Base-by-base conservation (phyloP, 2,888 invertebrate genomes). In the Geophilus truncorum region DNA sequence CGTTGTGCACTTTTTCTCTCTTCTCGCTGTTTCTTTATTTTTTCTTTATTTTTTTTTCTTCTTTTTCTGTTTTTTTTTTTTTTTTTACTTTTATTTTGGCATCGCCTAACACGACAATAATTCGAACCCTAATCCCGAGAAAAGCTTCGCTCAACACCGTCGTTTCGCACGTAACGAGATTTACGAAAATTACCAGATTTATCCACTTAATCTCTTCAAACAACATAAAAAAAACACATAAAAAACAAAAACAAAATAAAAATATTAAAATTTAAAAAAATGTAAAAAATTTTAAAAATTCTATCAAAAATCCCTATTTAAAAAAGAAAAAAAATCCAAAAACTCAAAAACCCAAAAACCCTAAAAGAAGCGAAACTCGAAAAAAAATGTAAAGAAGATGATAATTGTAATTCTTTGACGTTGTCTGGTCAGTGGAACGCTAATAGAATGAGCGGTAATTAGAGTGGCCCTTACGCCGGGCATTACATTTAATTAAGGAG, bases 391-490 rank as follows among this genome's bases (percentile, higher is more conserved):
- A 57, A 57, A 57, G 57, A 57, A 57, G 57, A 57, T 57, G 57
- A 57, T 57, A 57, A 57, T 57, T 57, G 57, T 57, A 57, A 57
- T 57, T 57, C 57, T 57, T 57, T 57, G 57, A 57, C 57, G 57
- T 57, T 57, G 57, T 57, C 79, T 79, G 79, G 79, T 79, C 79
- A 79, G 79, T 57, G 57, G n/a, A 57, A 57, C 79, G 79, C 32
- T 79, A 79, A 79, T 79, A 79, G 79, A 79, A 79, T 79, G 79
- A 79, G 79, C 79, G 79, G 76, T 79, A 79, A 79, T 79, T 79
- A 79, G 79, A 23, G 32, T 23, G 45, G 79, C 79, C 79, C 45
- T 79, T 79, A 79, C 79, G 79, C 79, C 79, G 57, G 32, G 79
- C 79, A 79, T 79, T 79, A 79, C 79, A 79, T 79, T 79, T 79